Conservation (phyloP, 2,113 vertebrate species). For the Pelmatolapia mariae region DNA sequence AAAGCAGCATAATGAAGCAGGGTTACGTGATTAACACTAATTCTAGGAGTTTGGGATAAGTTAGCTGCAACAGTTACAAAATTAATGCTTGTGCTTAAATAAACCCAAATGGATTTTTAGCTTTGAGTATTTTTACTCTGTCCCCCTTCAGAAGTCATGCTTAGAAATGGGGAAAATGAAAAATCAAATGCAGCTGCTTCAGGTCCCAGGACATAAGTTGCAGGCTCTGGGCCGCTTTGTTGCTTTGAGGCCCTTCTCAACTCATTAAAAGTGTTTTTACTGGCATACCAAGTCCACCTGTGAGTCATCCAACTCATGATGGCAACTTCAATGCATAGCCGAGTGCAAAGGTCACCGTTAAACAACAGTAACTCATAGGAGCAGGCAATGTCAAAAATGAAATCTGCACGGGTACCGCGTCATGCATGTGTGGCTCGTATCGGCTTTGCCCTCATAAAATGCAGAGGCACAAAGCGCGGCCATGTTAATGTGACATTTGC, state of each 20-base stretch:
- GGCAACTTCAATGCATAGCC: conserved; percentile 1
- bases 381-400: neutral
- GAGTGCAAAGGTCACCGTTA: conserved; percentile 13
- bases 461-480: neutral
- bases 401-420: neutral
- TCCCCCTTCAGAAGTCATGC: conserved; percentile 18
- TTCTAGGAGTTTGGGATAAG: neutral
- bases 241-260: conserved; percentile 15
- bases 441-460: conserved; percentile 30
- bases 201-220: conserved; percentile 5
- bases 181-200: conserved; percentile 56
- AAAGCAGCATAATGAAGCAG: neutral
- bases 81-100: neutral
- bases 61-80: neutral
- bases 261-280: conserved; percentile 48
- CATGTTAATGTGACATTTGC: neutral
- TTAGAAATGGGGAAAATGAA: conserved; percentile 44
- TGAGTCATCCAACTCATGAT: conserved; percentile 15
- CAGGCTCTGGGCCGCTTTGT: neutral
- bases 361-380: neutral
- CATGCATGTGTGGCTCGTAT: neutral
- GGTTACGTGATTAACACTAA: neutral
- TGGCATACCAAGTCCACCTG: conserved; percentile 45
- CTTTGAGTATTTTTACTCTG: neutral
- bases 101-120: neutral